Evolutionary conservation across 2,797 vertebrate species (phyloP).

Genomic region (Poeciliopsis gracilis): DNA sequence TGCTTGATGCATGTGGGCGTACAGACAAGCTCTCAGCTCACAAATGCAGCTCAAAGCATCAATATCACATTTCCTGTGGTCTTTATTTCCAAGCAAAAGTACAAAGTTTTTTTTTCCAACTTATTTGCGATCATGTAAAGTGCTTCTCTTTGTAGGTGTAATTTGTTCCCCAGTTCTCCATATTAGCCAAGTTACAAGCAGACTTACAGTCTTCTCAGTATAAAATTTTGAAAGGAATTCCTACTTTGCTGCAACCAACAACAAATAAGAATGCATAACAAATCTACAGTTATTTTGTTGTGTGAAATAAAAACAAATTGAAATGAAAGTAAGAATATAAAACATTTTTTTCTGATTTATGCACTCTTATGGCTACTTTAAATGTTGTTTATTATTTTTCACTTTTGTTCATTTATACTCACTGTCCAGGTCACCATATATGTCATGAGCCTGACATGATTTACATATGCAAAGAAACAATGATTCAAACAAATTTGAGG

Average conservation of each 20-base stretch:
- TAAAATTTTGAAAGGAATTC: constrained; percentile 6
- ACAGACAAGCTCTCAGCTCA: constrained; percentile 62
- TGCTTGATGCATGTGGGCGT: constrained; percentile 78
- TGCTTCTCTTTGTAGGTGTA: constrained; percentile 6
- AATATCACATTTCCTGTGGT: constrained; percentile 85
- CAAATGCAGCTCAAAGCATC: constrained; percentile 78
- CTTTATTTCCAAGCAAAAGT: constrained; percentile 76
- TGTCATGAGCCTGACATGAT: background rate
- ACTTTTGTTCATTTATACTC: constrained; percentile 1
- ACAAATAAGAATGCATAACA: background rate
- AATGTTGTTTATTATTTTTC: background rate
- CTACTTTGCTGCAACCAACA: background rate
- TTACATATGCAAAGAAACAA: constrained; percentile 1
- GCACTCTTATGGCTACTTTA: background rate
- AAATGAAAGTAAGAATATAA: background rate
- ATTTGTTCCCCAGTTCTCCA: background rate
- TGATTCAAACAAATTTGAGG: background rate
- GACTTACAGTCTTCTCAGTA: background rate
- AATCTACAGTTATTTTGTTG: background rate
- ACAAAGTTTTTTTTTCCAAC: constrained; percentile 32
- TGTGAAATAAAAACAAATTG: background rate
- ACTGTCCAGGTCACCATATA: background rate
- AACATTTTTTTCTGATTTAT: background rate
- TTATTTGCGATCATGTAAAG: constrained; percentile 22
- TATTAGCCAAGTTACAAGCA: background rate